Evolutionary conservation across 2,113 vertebrate genomes (phyloP), one percentile per base, ranked within the genome.

Genomic region (Illadopsis cleaveri): DNA sequence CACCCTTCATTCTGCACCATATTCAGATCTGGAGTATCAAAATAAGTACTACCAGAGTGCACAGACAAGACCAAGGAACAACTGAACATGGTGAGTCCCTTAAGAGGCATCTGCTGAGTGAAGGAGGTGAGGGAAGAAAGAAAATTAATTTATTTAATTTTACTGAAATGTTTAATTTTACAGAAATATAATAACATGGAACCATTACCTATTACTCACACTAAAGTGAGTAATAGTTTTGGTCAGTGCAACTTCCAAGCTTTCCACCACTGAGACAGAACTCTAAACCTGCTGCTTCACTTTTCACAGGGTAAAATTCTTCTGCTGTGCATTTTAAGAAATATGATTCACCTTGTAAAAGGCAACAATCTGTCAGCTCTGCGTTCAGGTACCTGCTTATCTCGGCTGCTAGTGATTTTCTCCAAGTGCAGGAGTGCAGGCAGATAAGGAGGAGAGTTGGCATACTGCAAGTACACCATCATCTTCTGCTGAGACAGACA

Each of bases 271-370:
- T 14, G 69, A 82, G 35, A 57, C 15, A 45, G 72, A 93, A 17
- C 64, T 95, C 78, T 30, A 47, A 64, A 71, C 83, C 87, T 81
- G 62, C 40, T 8, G 2, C 42, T 70, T 81, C 77, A 16, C 10
- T 92, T 86, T 75, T 64, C 56, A n/a, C 50, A 69, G 72, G 75
- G 37, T 86, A 97, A 95, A 96, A 90, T 94, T 77, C 51, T 53
- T 79, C 48, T 76, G 37, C 64, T 94, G 42, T 96, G 92, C 77
- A 44, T 81, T 91, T 96, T 88, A 95, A 93, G 91, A 91, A 96
- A 90, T 94, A 72, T 7, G 17, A 93, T 90, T 98, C 93, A 88
- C 96, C 86, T 96, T 96, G 93, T 53, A 93, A 93, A 96, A 94
- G 94, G 90, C 86, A 95, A 72, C 66, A 61, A 58, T 89, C 91